Percentiles rank a stretch among this genome's conserved stretches.
Conservation (phyloP, 2,888 invertebrate genomes). For the Proisotoma minuta region DNA sequence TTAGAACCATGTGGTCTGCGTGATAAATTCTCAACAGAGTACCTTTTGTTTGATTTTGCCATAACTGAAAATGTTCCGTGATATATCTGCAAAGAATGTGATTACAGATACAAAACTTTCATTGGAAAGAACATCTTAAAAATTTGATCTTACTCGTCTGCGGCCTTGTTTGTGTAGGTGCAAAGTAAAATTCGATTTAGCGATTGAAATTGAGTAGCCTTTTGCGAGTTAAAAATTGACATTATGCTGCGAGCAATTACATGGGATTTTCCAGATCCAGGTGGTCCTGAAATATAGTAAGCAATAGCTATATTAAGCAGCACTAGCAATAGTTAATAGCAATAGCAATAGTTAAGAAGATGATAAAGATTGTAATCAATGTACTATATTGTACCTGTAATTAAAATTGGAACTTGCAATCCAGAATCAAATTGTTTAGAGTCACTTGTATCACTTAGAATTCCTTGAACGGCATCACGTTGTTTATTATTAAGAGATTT, state of each 20-base stretch:
- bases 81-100: conserved; percentile 54
- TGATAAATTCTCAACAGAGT: conserved; percentile 75
- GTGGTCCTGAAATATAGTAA: no score
- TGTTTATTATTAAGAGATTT: conserved; percentile 4
- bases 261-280: conserved; percentile 82
- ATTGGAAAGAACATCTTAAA: background rate
- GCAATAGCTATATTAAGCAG: no score
- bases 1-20: conserved; percentile 70
- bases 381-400: no score
- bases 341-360: no score
- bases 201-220: background rate
- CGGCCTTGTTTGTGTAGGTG: conserved; percentile 78
- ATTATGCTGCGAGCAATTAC: conserved; percentile 66
- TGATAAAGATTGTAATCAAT: no score
- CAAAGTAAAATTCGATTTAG: conserved; percentile 66
- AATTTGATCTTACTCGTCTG: conserved; percentile 62
- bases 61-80: conserved; percentile 72
- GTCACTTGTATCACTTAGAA: background rate
- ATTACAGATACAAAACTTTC: background rate
- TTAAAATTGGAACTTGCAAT: no score
- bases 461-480: background rate
- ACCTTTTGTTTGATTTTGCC: conserved; percentile 65
- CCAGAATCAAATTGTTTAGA: no score
- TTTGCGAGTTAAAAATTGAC: background rate
- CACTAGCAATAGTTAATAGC: no score